Conservation (phyloP, 2,113 vertebrate genomes). For the Phalacrocorax aristotelis region DNA sequence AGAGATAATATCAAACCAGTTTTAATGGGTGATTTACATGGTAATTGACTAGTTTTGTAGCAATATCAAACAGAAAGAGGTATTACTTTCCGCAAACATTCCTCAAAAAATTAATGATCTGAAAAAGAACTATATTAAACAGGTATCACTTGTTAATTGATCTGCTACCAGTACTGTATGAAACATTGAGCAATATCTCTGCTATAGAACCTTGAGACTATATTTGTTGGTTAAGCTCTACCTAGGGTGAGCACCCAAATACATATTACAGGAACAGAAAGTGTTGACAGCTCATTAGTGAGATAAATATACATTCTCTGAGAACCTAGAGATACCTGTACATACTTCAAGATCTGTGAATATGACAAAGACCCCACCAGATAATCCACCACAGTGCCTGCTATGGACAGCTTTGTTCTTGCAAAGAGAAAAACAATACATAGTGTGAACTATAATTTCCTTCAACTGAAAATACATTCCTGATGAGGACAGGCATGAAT, state of each 20-base stretch:
- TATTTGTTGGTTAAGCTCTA: background rate
- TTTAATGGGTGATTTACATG: constrained; percentile 57
- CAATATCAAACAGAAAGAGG: constrained; percentile 43
- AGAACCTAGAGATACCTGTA: constrained; percentile 22
- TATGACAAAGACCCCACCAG: background rate
- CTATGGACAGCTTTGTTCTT: background rate
- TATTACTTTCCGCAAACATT: constrained; percentile 41
- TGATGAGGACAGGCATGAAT: background rate
- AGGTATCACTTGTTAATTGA: constrained; percentile 68
- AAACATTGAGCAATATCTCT: background rate
- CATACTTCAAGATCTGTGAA: constrained; percentile 26
- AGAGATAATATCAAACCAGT: constrained; percentile 35
- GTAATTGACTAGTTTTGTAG: constrained; percentile 55
- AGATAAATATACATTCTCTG: constrained; percentile 45
- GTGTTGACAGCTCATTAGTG: constrained; percentile 64
- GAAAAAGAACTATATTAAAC: constrained; percentile 40
- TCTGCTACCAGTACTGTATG: constrained; percentile 42
- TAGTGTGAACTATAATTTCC: constrained; percentile 36
- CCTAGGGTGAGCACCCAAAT: constrained; percentile 21
- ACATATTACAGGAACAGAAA: constrained; percentile 52
- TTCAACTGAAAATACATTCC: constrained; percentile 17
- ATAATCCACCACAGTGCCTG: background rate
- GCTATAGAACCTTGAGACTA: background rate
- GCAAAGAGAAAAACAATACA: constrained; percentile 18
- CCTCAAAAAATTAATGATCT: constrained; percentile 67